Conservation (phyloP, 1,140 invertebrate species). For the Gonioctena quinquepunctata region DNA sequence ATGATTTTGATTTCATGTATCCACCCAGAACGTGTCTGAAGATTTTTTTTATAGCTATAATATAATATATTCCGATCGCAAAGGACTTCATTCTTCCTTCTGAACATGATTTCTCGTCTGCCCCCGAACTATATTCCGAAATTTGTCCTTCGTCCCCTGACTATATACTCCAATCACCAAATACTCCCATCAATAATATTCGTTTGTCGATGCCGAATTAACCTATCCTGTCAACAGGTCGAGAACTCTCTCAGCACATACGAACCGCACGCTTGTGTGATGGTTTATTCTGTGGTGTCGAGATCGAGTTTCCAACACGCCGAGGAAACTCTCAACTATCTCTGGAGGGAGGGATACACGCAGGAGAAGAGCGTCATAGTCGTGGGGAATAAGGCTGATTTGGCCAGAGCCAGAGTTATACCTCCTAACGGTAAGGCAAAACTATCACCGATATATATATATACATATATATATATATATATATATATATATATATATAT, state of each 20-base stretch:
- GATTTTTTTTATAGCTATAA: no score
- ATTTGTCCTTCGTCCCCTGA: no score
- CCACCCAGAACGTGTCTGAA: no score
- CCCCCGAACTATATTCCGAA: no score
- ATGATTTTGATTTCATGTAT: no score
- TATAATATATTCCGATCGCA: neutral
- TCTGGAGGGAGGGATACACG: conserved; percentile 78
- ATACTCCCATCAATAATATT: neutral
- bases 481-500: no score
- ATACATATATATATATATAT: no score
- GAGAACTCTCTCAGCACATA: conserved; percentile 85
- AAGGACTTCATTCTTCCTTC: neutral
- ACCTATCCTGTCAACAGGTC: conserved; percentile 59
- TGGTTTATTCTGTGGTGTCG: conserved; percentile 86
- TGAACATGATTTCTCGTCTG: no score
- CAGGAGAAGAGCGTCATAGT: conserved; percentile 84
- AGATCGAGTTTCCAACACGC: conserved; percentile 76
- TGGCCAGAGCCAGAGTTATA: conserved; percentile 83
- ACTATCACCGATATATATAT: no score
- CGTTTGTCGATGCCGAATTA: no score
- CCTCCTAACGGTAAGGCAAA: conserved; percentile 78
- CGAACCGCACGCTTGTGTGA: conserved; percentile 86
- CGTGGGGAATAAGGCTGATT: conserved; percentile 91
- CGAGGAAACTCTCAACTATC: conserved; percentile 78
- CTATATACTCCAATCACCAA: no score